Evolutionary conservation across 2,888 invertebrate species (phyloP).

Genomic region (Vesta saturnalis): DNA sequence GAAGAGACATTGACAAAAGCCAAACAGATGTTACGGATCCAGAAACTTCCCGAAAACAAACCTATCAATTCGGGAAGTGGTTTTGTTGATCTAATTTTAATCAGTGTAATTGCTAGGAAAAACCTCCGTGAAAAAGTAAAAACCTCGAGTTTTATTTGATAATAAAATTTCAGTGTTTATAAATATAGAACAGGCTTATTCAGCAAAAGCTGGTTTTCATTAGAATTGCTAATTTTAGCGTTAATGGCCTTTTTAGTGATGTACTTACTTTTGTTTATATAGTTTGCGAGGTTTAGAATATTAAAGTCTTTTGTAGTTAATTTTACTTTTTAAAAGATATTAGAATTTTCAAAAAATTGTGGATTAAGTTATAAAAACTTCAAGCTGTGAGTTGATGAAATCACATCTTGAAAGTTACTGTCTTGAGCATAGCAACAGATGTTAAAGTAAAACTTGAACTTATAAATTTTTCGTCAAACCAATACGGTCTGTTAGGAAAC

Average conservation of each 20-base stretch:
- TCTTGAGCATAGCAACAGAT: too few relatives aligned
- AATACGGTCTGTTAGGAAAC: too few relatives aligned
- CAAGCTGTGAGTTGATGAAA: too few relatives aligned
- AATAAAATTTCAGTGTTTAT: not conserved
- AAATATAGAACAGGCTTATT: not conserved
- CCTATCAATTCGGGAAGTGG: slow-evolving; percentile 9
- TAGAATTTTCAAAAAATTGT: too few relatives aligned
- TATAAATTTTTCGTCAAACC: too few relatives aligned
- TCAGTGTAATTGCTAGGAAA: not conserved
- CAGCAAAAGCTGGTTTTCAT: slow-evolving; percentile 1
- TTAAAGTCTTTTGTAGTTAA: too few relatives aligned
- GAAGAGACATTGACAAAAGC: not conserved
- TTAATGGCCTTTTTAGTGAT: not conserved
- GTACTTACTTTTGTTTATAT: slow-evolving; percentile 1
- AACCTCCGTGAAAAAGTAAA: not conserved
- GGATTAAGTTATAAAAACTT: too few relatives aligned
- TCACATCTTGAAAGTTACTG: too few relatives aligned
- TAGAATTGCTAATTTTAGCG: slow-evolving; percentile 1
- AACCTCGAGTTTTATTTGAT: not conserved
- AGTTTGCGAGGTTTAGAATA: not conserved
- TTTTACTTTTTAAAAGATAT: too few relatives aligned
- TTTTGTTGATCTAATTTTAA: not conserved
- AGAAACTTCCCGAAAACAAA: slow-evolving; percentile 1
- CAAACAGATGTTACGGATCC: slow-evolving; percentile 2
- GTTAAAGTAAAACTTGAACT: too few relatives aligned